These are phyloP conservation scores for Globia sparganii DNA, from an alignment of 2,888 invertebrate genomes.

Conservation along the genomic window DNA sequence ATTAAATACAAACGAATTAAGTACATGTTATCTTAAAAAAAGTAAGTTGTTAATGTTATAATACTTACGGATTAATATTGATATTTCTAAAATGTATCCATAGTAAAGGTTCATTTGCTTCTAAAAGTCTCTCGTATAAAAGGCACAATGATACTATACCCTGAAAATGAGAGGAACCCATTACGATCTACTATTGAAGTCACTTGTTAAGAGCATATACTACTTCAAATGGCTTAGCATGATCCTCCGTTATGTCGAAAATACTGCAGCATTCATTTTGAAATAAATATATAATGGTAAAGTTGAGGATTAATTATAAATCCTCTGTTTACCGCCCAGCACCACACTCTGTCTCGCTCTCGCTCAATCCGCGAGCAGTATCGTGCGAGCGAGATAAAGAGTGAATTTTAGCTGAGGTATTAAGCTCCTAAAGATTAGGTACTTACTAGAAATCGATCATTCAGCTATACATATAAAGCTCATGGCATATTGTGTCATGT, in stretches of 20 bases:
- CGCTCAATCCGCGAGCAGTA: too few relatives aligned
- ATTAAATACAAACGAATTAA: neutral
- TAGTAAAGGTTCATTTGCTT: constrained; percentile 96
- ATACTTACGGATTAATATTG: constrained; percentile 96
- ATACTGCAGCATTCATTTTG: too few relatives aligned
- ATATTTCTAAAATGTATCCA: constrained; percentile 97
- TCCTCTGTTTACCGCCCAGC: too few relatives aligned
- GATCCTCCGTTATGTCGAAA: too few relatives aligned
- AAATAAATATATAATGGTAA: too few relatives aligned
- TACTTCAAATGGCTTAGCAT: too few relatives aligned
- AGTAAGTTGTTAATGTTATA: neutral
- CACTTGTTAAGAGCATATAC: too few relatives aligned
- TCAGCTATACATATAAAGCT: neutral
- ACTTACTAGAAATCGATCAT: neutral
- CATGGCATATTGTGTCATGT: neutral
- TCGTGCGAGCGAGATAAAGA: too few relatives aligned
- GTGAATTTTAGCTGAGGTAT: too few relatives aligned
- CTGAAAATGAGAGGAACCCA: constrained; percentile 73
- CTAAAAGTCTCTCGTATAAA: constrained; percentile 96
- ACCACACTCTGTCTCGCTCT: too few relatives aligned
- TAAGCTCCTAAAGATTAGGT: too few relatives aligned
- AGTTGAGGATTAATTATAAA: too few relatives aligned
- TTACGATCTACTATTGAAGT: neutral
- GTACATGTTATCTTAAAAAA: neutral
- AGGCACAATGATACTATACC: constrained; percentile 97